Conservation (phyloP, 2,113 vertebrate species). For the Aphyosemion australe region DNA sequence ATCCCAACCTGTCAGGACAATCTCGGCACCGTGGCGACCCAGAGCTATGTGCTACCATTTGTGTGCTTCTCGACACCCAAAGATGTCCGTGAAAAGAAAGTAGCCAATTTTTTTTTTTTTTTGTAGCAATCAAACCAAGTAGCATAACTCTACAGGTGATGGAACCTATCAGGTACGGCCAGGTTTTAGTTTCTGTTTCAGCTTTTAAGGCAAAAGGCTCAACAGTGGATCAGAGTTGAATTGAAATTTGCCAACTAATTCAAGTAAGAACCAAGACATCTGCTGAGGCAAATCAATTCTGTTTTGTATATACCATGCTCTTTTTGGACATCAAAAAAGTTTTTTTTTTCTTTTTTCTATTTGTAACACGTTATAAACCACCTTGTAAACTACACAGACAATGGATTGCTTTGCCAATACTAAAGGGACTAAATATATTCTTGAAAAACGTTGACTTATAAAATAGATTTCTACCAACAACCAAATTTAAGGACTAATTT, state of each 20-base stretch:
- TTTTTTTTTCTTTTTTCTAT: slow-evolving; percentile 13
- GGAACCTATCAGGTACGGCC: slow-evolving; percentile 60
- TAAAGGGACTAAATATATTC: slow-evolving; percentile 55
- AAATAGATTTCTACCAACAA: slow-evolving; percentile 55
- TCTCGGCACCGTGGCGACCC: slow-evolving; percentile 76
- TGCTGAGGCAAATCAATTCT: slow-evolving; percentile 72
- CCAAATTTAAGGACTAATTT: slow-evolving; percentile 44
- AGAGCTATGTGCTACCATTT: slow-evolving; percentile 69
- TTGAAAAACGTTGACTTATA: slow-evolving; percentile 62
- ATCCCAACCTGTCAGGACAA: slow-evolving; percentile 70
- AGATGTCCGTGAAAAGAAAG: slow-evolving; percentile 38
- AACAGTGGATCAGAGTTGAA: slow-evolving; percentile 77
- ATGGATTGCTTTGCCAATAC: slow-evolving; percentile 68
- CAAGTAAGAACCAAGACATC: slow-evolving; percentile 77
- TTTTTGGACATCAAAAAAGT: slow-evolving; percentile 63
- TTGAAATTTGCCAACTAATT: slow-evolving; percentile 75
- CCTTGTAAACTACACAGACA: slow-evolving; percentile 49
- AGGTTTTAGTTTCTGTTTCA: slow-evolving; percentile 63
- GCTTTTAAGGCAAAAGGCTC: slow-evolving; percentile 80
- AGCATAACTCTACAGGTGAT: slow-evolving; percentile 58
- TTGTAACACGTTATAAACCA: slow-evolving; percentile 59
- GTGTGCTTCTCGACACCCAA: slow-evolving; percentile 73
- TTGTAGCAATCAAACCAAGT: slow-evolving; percentile 50
- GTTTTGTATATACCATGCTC: slow-evolving; percentile 52
- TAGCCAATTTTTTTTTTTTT: slow-evolving; percentile 12